Evolutionary conservation across 1,140 invertebrate species (phyloP), one percentile per base, ranked within the genome.

Genomic region (Drosophila pseudoobscura): DNA sequence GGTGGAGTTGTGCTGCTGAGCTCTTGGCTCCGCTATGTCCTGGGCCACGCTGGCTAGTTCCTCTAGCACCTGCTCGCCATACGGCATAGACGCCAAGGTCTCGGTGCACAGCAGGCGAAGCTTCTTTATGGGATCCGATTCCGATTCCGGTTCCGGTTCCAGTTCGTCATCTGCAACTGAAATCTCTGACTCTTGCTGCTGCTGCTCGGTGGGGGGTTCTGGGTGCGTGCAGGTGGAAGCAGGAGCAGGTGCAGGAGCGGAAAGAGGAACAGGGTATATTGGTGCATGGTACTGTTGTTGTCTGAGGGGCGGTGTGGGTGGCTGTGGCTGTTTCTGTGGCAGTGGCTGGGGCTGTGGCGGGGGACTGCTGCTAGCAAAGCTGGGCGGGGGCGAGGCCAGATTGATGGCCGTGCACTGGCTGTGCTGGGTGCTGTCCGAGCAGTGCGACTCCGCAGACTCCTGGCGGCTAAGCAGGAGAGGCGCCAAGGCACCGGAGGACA

Each of bases 21-120:
- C 8, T 39, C 35, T 11, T 39, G 35, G 35, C 9, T 88, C 62
- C 4, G 66, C 51, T 76, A 95, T 93, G 62, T 93, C 93, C 71
- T 94, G 91, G n/a, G 94, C 94, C 15, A 94, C 94, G 3, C 92
- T 92, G 7, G 94, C 94, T 64, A 96, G 85, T 87, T 95, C 94
- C 90, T 94, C 93, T 62, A 96, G 91, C 59, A 96, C 93, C 64
- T 93, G 93, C 8, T 92, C 80, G 24, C 95, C 95, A 75, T 93
- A 94, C 5, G 95, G 95, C 87, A 95, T 92, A 3, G 93, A 93
- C 29, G 94, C 90, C 22, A 96, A 93, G 72, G 92, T 94, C 68
- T 93, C 92, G 15, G 96, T 90, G 80, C 95, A 95, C 11, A 95
- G 84, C 75, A 95, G 52, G 9, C 90, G 83, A 47, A 91, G 54